phyloP scores from a whole-genome alignment of 2,888 invertebrate species.

The Penaeus monodon region DNA sequence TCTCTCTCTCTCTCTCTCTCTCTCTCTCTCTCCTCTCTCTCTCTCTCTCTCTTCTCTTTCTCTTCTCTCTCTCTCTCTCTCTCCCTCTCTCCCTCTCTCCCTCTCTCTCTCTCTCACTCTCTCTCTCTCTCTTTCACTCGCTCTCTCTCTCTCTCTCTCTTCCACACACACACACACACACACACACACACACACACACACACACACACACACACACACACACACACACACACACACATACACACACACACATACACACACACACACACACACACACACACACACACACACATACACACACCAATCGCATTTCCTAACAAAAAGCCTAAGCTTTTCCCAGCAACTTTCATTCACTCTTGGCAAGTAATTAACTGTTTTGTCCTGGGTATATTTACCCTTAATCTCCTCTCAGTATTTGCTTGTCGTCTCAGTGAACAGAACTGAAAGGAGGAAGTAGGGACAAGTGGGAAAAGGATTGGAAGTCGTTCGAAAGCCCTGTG shows the following conservation, averaged over 20 bases:
- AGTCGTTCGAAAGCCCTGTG: too few species aligned
- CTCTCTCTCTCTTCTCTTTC: not conserved
- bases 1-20: not conserved
- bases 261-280: not conserved
- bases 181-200: constrained; percentile 15
- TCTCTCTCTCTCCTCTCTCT: not conserved
- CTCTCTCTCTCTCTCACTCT: too few species aligned
- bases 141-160: not conserved
- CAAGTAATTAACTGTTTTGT: too few species aligned
- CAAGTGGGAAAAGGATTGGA: too few species aligned
- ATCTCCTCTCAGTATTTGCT: too few species aligned
- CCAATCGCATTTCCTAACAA: not conserved
- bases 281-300: not conserved
- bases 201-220: constrained; percentile 15
- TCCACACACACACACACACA: constrained; percentile 22
- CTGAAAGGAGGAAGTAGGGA: too few species aligned
- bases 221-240: constrained; percentile 21
- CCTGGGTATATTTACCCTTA: too few species aligned
- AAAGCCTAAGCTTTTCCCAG: not conserved
- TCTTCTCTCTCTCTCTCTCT: too few species aligned
- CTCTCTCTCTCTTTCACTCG: too few species aligned
- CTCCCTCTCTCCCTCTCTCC: too few species aligned
- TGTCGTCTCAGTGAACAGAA: too few species aligned
- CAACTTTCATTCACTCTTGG: not conserved
- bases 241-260: not conserved